These are phyloP conservation scores for Sanderia malayensis DNA, from an alignment of 30 jellyfish, hydroid and myxozoan species.

Conservation along the genomic window DNA sequence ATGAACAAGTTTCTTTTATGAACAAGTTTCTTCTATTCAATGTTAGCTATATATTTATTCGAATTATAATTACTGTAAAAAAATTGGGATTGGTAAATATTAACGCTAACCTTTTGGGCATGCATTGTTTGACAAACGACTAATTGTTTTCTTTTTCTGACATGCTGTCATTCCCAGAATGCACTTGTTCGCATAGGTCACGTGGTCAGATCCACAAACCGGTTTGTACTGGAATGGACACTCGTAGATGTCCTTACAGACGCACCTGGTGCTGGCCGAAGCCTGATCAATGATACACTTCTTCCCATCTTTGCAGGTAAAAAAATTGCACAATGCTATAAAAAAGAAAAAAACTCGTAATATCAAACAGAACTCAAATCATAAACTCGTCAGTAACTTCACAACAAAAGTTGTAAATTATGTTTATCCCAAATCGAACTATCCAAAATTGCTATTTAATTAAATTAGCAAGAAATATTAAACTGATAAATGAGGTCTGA, in stretches of 20 bases:
- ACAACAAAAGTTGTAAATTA: no score
- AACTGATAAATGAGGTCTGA: no score
- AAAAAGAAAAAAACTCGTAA: not conserved
- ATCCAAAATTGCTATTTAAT: no score
- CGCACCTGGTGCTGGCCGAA: slow-evolving; percentile 17
- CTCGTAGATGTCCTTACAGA: slow-evolving; percentile 48
- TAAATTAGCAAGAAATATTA: no score
- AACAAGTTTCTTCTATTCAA: no score
- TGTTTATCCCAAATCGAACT: no score
- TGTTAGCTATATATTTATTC: no score
- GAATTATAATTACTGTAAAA: no score
- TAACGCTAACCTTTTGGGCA: slow-evolving; percentile 72
- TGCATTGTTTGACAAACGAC: slow-evolving; percentile 46
- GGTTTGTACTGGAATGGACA: slow-evolving; percentile 80
- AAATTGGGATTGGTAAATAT: no score
- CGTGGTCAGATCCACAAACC: slow-evolving; percentile 85
- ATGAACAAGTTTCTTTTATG: no score
- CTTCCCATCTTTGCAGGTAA: slow-evolving; percentile 51
- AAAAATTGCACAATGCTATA: slow-evolving; percentile 51
- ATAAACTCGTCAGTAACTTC: no score
- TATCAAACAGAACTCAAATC: no score
- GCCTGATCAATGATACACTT: slow-evolving; percentile 39
- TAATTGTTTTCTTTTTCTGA: slow-evolving; percentile 18
- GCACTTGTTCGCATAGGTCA: slow-evolving; percentile 74
- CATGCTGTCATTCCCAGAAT: slow-evolving; percentile 74